Evolutionary conservation across 2,113 vertebrate genomes (phyloP), one percentile per base, ranked within the genome.

Genomic region (Morone chrysops): DNA sequence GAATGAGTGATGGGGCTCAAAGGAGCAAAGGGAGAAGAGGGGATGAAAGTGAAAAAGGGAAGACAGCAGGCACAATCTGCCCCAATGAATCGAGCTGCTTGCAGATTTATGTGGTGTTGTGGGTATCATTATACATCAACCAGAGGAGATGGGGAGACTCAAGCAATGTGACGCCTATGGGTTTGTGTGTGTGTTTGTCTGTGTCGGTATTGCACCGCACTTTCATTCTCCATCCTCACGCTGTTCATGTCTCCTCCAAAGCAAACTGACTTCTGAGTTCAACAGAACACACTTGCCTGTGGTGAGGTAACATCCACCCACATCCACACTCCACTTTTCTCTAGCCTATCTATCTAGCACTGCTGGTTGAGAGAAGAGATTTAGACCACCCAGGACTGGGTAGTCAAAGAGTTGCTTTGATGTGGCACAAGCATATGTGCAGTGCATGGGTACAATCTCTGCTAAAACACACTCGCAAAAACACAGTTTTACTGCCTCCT

Each of bases 351-450:
- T 88, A 85, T 83, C 75, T 40, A 78, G 75, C 72, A 54, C 81
- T 47, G 80, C 84, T 82, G 89, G 81, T 91, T 80, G 62, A 84
- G 74, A 89, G 80, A 83, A 87, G 72, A 87, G 88, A 86, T 31
- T 85, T 69, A 80, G 95, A 94, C 95, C 95, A 96, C 95, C 94
- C 93, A 94, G 91, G 82, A 91, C 78, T 57, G 75, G 80, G 67
- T 89, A 82, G 89, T 88, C 84, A 88, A 83, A 89, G 81, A 75
- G 77, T 68, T 31, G 48, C 90, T 95, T 95, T 95, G 90, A 96
- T 95, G 95, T 94, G 94, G 94, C 82, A 62, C 41, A 50, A 78
- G 86, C 87, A 92, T 88, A 92, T 95, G 90, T 92, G 92, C 89
- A 81, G 88, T 76, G 84, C 83, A 91, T 81, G 87, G 87, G 82